These are phyloP conservation scores for Oxycera nigricornis DNA, from an alignment of 2,888 invertebrate genomes.

Conservation along the genomic window DNA sequence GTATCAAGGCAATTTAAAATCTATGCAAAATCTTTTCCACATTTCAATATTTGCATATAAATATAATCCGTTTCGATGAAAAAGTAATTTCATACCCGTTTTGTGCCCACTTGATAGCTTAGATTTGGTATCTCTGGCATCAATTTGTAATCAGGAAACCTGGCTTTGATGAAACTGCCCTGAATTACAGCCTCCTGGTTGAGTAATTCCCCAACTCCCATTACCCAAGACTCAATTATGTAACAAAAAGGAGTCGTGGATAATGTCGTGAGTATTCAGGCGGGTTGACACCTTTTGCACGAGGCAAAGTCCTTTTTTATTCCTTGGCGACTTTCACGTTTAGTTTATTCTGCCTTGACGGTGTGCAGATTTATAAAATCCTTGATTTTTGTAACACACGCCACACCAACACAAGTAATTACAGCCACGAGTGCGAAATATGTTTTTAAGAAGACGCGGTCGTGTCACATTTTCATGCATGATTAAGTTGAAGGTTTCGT, in stretches of 20 bases:
- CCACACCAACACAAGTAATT: conserved; percentile 14
- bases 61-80: no score
- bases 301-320: background rate
- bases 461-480: conserved; percentile 9
- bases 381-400: conserved; percentile 17
- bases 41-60: no score
- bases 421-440: conserved; percentile 5
- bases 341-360: background rate
- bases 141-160: no score
- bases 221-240: background rate
- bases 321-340: background rate
- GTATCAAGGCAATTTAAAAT: no score
- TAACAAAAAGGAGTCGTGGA: background rate
- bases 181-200: background rate
- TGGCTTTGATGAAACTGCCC: no score
- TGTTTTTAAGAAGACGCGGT: background rate
- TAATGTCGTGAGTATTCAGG: background rate
- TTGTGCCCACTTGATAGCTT: no score
- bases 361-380: conserved; percentile 26
- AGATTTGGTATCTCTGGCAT: no score
- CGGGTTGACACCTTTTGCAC: background rate
- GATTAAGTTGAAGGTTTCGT: conserved; percentile 26
- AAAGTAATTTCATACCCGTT: no score
- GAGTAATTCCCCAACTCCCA: background rate
- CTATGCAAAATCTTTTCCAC: no score